Evolutionary conservation across 1,140 invertebrate genomes (phyloP), one percentile per base, ranked within the genome.

Genomic region (Hylyphantes graminicola): DNA sequence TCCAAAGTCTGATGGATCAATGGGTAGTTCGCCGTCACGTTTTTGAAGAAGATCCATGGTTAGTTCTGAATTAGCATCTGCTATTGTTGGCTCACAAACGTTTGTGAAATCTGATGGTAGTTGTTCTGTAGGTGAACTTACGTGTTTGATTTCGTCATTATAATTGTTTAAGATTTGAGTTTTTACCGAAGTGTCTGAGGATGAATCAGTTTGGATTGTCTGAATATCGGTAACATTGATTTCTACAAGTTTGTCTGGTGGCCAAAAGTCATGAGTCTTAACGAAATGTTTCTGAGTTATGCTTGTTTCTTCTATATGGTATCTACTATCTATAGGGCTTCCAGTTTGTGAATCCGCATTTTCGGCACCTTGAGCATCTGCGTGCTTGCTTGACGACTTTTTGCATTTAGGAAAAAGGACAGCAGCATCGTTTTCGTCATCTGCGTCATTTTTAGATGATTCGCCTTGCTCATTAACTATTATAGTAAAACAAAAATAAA

Each of bases 401-500:
- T 77, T 77, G 15, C 75, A 77, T 77, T 77, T 77, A 53, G 75
- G 61, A 9, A 77, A 77, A 64, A 77, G 75, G 10, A 10, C 73
- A 35, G 53, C 17, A 15, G 57, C 70, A 21, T 70, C 67, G 11
- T n/a, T 59, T n/a, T 70, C 67, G 11, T n/a, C n/a, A 12, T 70
- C 67, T 11, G 53, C 6, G 19, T 3, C 51, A 73, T n/a, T n/a
- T 73, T 54, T 57, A 55, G 54, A 57, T 48, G 70, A 19, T 6
- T 73, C 70, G 11, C 35, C 51, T 21, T 35, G n/a, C 19, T 57
- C 13, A 73, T 19, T 13, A 75, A 48, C 17, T 75, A 75, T 48
- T 77, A n/a, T 77, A 51, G n/a, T 19, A 77, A 70, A 65, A 7
- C 63, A 65, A 65, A 70, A 51, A 77, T 53, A 63, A 64, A 64